phyloP scores from a whole-genome alignment of 1,140 invertebrate genomes.

The Drosophila ogumai region DNA sequence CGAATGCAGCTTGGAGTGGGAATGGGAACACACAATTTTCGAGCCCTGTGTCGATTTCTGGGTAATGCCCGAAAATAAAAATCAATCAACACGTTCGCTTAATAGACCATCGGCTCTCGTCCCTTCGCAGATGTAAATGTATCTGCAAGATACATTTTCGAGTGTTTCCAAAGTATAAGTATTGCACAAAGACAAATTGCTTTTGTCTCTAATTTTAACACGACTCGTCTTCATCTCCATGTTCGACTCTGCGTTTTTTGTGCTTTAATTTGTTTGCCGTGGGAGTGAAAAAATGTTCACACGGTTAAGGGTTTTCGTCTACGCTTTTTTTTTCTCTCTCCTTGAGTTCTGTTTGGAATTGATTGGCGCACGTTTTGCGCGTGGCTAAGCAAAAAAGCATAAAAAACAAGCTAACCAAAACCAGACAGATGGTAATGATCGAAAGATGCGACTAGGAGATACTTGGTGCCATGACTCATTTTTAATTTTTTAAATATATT shows the following conservation, averaged over 20 bases:
- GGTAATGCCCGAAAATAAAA: slow-evolving; percentile 68
- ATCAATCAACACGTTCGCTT: slow-evolving; percentile 79
- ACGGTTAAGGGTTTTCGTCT: slow-evolving; percentile 57
- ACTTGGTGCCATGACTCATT: background rate
- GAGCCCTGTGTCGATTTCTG: slow-evolving; percentile 32
- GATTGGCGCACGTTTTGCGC: slow-evolving; percentile 82
- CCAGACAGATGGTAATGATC: background rate
- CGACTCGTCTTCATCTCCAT: slow-evolving; percentile 39
- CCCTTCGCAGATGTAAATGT: slow-evolving; percentile 64
- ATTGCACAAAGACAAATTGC: slow-evolving; percentile 81
- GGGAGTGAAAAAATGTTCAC: slow-evolving; percentile 74
- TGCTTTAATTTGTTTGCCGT: slow-evolving; percentile 78
- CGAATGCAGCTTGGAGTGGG: slow-evolving; percentile 21
- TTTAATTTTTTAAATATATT: no score
- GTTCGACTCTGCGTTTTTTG: slow-evolving; percentile 22
- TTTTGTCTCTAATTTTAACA: slow-evolving; percentile 81
- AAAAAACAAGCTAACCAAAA: slow-evolving; percentile 16
- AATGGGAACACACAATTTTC: slow-evolving; percentile 45
- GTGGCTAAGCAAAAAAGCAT: slow-evolving; percentile 40
- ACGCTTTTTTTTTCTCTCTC: slow-evolving; percentile 23
- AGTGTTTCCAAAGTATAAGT: slow-evolving; percentile 38
- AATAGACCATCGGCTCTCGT: slow-evolving; percentile 46
- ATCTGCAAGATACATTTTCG: slow-evolving; percentile 70
- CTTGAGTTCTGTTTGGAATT: slow-evolving; percentile 58
- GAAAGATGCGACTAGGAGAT: background rate